phyloP scores from a whole-genome alignment of 2,888 invertebrate species.

The Dendrolimus pini region DNA sequence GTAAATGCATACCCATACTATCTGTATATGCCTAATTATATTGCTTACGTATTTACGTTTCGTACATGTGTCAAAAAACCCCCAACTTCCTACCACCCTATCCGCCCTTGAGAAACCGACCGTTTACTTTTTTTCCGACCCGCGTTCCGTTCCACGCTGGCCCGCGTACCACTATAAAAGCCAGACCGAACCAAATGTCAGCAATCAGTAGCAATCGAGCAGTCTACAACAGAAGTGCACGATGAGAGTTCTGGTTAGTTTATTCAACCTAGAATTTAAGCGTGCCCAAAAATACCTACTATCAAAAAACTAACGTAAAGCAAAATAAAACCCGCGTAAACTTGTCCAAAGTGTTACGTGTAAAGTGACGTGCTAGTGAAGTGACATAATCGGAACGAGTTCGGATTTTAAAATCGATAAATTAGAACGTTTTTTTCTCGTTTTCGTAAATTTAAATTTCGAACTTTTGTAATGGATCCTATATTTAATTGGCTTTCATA shows the following conservation, averaged over 20 bases:
- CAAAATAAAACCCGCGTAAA: conserved; percentile 9
- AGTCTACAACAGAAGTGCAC: conserved; percentile 74
- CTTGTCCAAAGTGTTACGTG: conserved; percentile 22
- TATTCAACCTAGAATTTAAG: conserved; percentile 7
- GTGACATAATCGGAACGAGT: conserved; percentile 16
- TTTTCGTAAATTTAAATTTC: background rate
- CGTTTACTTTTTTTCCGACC: conserved; percentile 66
- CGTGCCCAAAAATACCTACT: background rate
- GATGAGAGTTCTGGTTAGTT: conserved; percentile 74
- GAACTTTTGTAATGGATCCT: too few species aligned
- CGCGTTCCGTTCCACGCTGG: conserved; percentile 53
- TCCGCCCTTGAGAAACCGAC: conserved; percentile 62
- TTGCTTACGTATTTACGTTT: background rate
- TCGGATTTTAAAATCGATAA: conserved; percentile 5
- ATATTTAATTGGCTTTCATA: too few species aligned
- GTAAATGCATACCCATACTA: too few species aligned
- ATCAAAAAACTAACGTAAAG: conserved; percentile 2
- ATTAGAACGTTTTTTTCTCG: conserved; percentile 2
- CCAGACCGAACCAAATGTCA: conserved; percentile 51
- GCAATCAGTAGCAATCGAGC: conserved; percentile 74
- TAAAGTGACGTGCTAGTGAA: conserved; percentile 20
- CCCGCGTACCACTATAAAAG: conserved; percentile 57
- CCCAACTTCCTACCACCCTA: conserved; percentile 68
- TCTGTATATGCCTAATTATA: too few species aligned
- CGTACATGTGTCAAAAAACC: conserved; percentile 27